Percentiles rank a stretch among this genome's conserved stretches.
Conservation (phyloP, 2,888 invertebrate genomes). For the Hetaerina titia region DNA sequence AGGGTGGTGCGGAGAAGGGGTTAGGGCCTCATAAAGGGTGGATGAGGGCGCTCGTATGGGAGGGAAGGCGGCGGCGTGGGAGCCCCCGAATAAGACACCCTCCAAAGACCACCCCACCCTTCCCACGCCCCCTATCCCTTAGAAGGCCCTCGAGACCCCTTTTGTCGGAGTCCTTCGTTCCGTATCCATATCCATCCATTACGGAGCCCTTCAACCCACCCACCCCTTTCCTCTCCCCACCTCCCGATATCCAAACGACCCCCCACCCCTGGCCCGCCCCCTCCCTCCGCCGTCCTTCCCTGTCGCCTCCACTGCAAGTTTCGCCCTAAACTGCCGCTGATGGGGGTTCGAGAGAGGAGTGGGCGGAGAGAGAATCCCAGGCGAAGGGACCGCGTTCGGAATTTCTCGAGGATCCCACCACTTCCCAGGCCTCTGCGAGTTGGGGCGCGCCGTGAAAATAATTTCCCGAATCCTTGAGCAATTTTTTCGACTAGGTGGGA, state of each 20-base stretch:
- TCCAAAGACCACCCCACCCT: not conserved
- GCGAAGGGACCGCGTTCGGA: not conserved
- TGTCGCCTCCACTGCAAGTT: not conserved
- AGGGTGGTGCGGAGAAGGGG: not conserved
- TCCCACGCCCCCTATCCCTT: not conserved
- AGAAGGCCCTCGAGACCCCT: not conserved
- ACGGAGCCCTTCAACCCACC: not conserved
- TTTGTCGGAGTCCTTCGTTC: not conserved
- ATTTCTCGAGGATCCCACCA: not conserved
- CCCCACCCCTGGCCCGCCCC: not conserved
- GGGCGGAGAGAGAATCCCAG: not conserved
- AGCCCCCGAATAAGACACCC: slow-evolving; percentile 16
- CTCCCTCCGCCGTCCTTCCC: not conserved
- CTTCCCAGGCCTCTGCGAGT: not conserved
- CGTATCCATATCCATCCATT: slow-evolving; percentile 30
- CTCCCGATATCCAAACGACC: slow-evolving; percentile 34
- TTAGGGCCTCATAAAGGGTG: not conserved
- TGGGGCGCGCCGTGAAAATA: not conserved
- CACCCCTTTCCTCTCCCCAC: slow-evolving; percentile 72
- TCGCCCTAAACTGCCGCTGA: not conserved
- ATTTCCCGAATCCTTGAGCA: not conserved
- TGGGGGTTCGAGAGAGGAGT: not conserved
- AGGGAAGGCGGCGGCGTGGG: not conserved
- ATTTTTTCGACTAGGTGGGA: no score
- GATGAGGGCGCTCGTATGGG: not conserved